phyloP scores from a whole-genome alignment of 2,113 vertebrate genomes.

The Alectura lathami region DNA sequence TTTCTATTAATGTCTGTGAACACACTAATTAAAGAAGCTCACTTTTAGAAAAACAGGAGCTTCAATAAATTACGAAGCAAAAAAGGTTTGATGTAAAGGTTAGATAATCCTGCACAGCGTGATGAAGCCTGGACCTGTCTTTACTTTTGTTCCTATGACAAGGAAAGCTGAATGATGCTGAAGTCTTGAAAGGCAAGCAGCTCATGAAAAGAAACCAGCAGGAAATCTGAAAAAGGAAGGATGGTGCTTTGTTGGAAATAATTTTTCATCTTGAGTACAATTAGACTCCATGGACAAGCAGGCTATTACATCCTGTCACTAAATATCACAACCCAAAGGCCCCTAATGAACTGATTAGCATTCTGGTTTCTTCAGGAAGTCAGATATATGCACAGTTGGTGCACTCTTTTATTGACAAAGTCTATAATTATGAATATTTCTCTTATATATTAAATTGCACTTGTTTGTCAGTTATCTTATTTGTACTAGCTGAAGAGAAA shows the following conservation, averaged over 20 bases:
- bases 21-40: slow-evolving; percentile 67
- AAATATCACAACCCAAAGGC: slow-evolving; percentile 78
- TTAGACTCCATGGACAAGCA: slow-evolving; percentile 72
- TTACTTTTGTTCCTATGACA: slow-evolving; percentile 66
- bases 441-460: slow-evolving; percentile 63
- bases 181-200: slow-evolving; percentile 72
- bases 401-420: slow-evolving; percentile 76
- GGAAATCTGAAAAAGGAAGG: slow-evolving; percentile 73
- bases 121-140: slow-evolving; percentile 49
- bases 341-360: slow-evolving; percentile 82
- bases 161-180: slow-evolving; percentile 64
- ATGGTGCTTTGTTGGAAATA: slow-evolving; percentile 69
- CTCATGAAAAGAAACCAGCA: slow-evolving; percentile 74
- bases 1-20: slow-evolving; percentile 58
- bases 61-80: slow-evolving; percentile 63
- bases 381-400: slow-evolving; percentile 75
- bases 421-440: slow-evolving; percentile 76
- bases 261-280: slow-evolving; percentile 76
- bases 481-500: slow-evolving; percentile 63
- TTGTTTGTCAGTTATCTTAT: slow-evolving; percentile 66
- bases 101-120: slow-evolving; percentile 67
- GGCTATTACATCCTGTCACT: slow-evolving; percentile 71
- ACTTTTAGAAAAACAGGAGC: slow-evolving; percentile 51
- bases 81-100: slow-evolving; percentile 69
- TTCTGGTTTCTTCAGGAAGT: slow-evolving; percentile 78